Percentiles rank a stretch among this genome's conserved stretches.
phyloP scores from a whole-genome alignment of 2,797 vertebrate species.

The Paramormyrops hopkinsi region DNA sequence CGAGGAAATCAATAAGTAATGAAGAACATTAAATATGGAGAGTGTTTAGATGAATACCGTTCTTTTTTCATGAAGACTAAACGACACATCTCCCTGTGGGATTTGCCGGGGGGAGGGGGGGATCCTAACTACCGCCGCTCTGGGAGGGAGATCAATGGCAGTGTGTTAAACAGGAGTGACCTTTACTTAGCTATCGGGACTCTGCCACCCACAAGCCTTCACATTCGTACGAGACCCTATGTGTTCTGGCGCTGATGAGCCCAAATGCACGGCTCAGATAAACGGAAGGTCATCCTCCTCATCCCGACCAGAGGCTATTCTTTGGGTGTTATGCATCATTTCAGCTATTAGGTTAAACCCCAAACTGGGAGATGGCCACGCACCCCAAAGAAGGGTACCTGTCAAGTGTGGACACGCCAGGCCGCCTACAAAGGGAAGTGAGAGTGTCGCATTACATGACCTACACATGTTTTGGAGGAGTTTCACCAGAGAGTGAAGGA shows the following conservation, averaged over 20 bases:
- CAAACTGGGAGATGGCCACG: not conserved
- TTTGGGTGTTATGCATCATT: not conserved
- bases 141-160: not conserved
- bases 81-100: slow-evolving; percentile 16
- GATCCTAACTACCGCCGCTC: not conserved
- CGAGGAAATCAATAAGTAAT: slow-evolving; percentile 36
- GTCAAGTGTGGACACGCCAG: not conserved
- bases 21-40: slow-evolving; percentile 37
- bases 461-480: not conserved
- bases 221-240: not conserved
- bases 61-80: slow-evolving; percentile 24
- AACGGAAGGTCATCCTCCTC: not conserved
- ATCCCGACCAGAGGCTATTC: no score
- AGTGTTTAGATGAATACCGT: slow-evolving; percentile 22
- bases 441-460: not conserved
- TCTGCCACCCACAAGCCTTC: not conserved
- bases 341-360: not conserved
- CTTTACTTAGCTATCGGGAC: not conserved
- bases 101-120: not conserved
- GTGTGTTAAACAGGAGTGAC: not conserved
- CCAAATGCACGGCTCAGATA: not conserved
- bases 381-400: not conserved
- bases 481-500: not conserved
- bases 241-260: not conserved
- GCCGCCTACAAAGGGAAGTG: not conserved